Evolutionary conservation across 2,113 vertebrate species (phyloP).

Genomic region (Merops nubicus): DNA sequence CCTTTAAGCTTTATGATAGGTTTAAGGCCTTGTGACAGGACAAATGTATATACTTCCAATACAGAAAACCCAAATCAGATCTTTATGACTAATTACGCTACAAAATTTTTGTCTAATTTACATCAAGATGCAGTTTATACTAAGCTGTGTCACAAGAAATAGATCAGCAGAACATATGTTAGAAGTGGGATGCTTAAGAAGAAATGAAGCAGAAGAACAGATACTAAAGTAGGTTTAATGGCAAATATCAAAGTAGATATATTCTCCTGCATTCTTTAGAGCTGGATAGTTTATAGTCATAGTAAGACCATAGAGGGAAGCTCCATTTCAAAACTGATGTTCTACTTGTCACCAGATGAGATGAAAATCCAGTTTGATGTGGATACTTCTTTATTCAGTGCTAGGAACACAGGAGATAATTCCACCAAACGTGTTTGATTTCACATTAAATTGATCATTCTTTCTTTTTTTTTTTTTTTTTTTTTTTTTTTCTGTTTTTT

Average conservation of each 20-base stretch:
- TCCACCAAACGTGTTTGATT: no score
- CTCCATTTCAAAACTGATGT: neutral
- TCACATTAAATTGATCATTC: no score
- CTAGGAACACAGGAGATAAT: no score
- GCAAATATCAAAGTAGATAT: neutral
- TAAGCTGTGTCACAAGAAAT: neutral
- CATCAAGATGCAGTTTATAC: neutral
- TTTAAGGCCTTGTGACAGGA: neutral
- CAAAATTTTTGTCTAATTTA: neutral
- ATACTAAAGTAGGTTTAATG: neutral
- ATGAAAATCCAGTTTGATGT: no score
- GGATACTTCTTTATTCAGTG: no score
- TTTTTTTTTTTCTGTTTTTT: no score
- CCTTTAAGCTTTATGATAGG: neutral
- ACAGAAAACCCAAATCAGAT: neutral
- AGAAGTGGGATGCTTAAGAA: neutral
- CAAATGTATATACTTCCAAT: neutral
- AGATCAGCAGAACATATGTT: neutral
- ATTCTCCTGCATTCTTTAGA: neutral
- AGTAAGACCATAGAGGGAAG: neutral
- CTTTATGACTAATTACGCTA: neutral
- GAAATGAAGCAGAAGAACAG: neutral
- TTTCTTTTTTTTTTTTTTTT: no score
- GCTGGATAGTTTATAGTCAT: neutral
- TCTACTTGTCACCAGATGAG: no score